Evolutionary conservation across 1,140 invertebrate genomes (phyloP).

Genomic region (Drosophila erecta): DNA sequence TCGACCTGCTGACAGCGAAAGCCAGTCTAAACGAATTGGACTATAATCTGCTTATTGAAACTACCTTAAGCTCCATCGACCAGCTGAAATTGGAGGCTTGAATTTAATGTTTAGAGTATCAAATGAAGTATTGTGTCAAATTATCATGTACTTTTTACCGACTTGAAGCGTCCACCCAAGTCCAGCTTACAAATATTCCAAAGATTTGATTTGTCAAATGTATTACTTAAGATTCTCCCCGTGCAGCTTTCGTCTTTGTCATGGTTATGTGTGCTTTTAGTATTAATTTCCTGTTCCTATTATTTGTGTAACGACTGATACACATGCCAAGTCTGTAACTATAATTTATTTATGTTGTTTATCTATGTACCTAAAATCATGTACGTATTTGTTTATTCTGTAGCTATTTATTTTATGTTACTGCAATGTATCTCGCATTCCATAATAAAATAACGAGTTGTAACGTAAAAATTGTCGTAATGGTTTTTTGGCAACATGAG

Average conservation of each 20-base stretch:
- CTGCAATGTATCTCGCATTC: not conserved
- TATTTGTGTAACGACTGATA: not conserved
- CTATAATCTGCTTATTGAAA: constrained; percentile 92
- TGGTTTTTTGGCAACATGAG: not conserved
- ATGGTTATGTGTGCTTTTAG: constrained; percentile 6
- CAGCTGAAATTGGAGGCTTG: constrained; percentile 52
- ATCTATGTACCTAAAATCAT: constrained; percentile 7
- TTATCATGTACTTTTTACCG: constrained; percentile 8
- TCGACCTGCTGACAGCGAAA: constrained; percentile 93
- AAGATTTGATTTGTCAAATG: constrained; percentile 6
- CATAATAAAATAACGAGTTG: constrained; percentile 6
- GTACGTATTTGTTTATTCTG: constrained; percentile 9
- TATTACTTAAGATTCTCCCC: not conserved
- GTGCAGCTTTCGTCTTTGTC: constrained; percentile 1
- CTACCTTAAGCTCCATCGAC: constrained; percentile 87
- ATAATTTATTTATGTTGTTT: not conserved
- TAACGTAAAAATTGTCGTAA: not conserved
- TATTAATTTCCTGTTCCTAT: constrained; percentile 11
- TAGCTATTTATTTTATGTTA: constrained; percentile 18
- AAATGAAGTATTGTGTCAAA: constrained; percentile 51
- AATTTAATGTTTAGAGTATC: not conserved
- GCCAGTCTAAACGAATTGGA: constrained; percentile 92
- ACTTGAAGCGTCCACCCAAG: not conserved
- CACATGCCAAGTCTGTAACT: constrained; percentile 20
- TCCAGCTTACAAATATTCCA: not conserved